A percentile compares a stretch with the other conserved stretches of the same genome.
Conservation (phyloP, 2,113 vertebrate species). For the Rhineura floridana region DNA sequence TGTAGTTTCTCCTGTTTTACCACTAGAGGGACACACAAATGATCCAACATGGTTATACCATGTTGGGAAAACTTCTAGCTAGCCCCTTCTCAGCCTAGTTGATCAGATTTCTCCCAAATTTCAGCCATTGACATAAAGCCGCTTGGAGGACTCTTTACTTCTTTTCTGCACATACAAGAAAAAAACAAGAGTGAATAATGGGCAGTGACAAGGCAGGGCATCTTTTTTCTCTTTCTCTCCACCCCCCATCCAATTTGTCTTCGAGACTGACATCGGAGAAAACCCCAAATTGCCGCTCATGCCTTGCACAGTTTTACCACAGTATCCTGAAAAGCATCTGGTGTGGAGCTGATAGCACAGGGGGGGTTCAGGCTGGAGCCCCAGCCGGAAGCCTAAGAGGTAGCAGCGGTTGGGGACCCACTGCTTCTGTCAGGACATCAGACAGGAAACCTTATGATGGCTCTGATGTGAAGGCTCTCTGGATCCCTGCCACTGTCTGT, state of each 20-base stretch:
- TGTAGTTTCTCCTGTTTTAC: neutral
- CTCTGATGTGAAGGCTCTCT: slow-evolving; percentile 38
- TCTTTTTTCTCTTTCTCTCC: slow-evolving; percentile 52
- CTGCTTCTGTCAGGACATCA: slow-evolving; percentile 68
- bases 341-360: slow-evolving; percentile 85
- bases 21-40: slow-evolving; percentile 36
- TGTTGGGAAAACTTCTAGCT: neutral
- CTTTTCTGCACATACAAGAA: accelerated
- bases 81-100: neutral
- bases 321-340: slow-evolving; percentile 94
- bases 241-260: slow-evolving; percentile 83
- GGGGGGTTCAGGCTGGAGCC: slow-evolving; percentile 75
- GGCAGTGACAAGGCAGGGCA: slow-evolving; percentile 40
- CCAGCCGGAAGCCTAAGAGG: slow-evolving; percentile 85
- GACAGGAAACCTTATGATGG: slow-evolving; percentile 76
- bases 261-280: slow-evolving; percentile 86
- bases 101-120: slow-evolving; percentile 6
- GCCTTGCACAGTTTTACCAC: slow-evolving; percentile 90
- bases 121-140: neutral
- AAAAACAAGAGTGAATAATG: slow-evolving; percentile 53
- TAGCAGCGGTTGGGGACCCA: slow-evolving; percentile 82
- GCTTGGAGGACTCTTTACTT: slow-evolving; percentile 57
- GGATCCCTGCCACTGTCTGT: slow-evolving; percentile 32
- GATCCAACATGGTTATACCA: neutral
- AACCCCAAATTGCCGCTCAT: slow-evolving; percentile 82